Evolutionary conservation across 1,140 invertebrate species (phyloP).

Genomic region (Centruroides vittatus): DNA sequence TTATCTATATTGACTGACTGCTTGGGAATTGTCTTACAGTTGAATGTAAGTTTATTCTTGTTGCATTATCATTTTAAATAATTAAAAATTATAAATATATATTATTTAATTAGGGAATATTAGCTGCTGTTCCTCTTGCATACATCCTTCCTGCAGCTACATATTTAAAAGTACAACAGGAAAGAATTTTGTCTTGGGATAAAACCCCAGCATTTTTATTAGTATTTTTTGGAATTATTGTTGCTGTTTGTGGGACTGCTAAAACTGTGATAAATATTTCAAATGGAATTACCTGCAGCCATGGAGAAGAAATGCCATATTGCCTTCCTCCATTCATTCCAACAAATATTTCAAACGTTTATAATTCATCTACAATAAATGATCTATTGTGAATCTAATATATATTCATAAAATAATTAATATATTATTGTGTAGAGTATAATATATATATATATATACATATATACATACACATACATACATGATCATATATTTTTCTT

Average conservation of each 20-base stretch:
- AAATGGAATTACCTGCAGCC: constrained; percentile 39
- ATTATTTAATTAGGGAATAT: constrained; percentile 45
- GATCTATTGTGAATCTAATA: neutral
- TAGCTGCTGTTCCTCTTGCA: constrained; percentile 68
- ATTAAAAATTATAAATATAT: constrained; percentile 7
- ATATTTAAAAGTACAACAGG: constrained; percentile 61
- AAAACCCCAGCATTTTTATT: constrained; percentile 58
- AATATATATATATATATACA: no score
- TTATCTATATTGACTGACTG: constrained; percentile 76
- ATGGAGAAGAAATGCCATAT: constrained; percentile 45
- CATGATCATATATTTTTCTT: no score
- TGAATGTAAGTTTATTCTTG: constrained; percentile 49
- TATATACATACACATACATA: no score
- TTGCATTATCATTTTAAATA: neutral
- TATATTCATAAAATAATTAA: neutral
- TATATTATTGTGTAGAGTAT: neutral
- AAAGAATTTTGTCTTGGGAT: constrained; percentile 44
- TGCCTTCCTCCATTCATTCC: constrained; percentile 26
- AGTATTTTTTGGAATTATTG: constrained; percentile 52
- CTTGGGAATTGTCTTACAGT: constrained; percentile 64
- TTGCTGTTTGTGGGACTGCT: constrained; percentile 45
- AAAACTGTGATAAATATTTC: constrained; percentile 39
- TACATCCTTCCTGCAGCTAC: constrained; percentile 68
- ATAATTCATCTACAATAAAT: neutral
- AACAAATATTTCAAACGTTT: neutral